These are phyloP conservation scores for Alectura lathami DNA, from an alignment of 2,113 vertebrate species.

Conservation along the genomic window DNA sequence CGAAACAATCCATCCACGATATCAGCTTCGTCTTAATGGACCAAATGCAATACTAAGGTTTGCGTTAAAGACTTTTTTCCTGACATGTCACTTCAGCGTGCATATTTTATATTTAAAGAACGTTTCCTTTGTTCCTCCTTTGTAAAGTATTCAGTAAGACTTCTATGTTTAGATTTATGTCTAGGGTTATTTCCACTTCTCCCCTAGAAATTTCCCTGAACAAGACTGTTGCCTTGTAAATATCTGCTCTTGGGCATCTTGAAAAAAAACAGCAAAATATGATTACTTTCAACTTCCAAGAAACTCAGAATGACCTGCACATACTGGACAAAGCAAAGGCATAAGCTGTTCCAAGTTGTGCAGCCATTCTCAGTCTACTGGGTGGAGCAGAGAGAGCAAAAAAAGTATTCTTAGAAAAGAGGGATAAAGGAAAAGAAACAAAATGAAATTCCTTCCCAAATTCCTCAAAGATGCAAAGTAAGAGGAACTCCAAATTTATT, in stretches of 20 bases:
- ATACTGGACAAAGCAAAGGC: neutral
- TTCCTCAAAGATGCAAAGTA: neutral
- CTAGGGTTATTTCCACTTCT: neutral
- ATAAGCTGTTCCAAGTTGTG: rapidly evolving
- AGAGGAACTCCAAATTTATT: neutral
- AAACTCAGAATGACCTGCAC: neutral
- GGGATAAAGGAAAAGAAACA: neutral
- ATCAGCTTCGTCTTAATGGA: neutral
- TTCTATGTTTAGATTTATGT: neutral
- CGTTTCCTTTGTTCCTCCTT: neutral
- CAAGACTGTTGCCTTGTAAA: neutral
- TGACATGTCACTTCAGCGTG: neutral
- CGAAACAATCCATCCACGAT: neutral
- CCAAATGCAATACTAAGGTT: neutral
- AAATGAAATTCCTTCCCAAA: neutral
- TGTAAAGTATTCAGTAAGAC: neutral
- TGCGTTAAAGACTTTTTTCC: neutral
- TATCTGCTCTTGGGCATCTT: neutral
- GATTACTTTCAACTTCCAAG: neutral
- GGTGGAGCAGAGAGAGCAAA: rapidly evolving
- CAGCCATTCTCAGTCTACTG: neutral
- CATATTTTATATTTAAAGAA: neutral
- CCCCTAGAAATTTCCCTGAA: neutral
- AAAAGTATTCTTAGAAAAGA: neutral
- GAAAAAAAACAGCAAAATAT: neutral